Base-by-base conservation (phyloP, 2,797 vertebrate species). In the Gymnodraco acuticeps region DNA sequence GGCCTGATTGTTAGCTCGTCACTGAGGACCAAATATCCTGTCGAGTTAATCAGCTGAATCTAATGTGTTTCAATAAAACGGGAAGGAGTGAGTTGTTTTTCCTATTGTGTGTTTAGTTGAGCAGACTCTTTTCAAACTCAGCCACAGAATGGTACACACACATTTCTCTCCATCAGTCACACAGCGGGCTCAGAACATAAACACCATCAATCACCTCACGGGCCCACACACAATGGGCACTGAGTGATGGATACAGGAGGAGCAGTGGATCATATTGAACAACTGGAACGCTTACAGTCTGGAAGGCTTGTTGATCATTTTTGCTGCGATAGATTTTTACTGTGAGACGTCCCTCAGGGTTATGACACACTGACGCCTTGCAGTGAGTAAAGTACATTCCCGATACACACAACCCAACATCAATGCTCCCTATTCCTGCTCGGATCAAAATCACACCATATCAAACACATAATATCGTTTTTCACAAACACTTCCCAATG, bases 151-250 rank as follows among this genome's bases (percentile, higher is more conserved):
- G 33, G 50, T 78, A 67, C 47, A 59, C 80, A 78, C 74, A 72
- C 74, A 78, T 76, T 82, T 83, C 77, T 67, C 75, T 86, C 88
- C 85, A 92, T 92, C 92, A 85, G 73, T 94, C 86, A 86, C 87
- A 84, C 75, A 73, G 83, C 53, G 15, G 73, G 77, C 79, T 75
- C 47, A 56, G 61, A 87, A 88, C 85, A 84, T 89, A 93, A 94
- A 92, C 90, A 91, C 80, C 77, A 94, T 94, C 90, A 88, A 92
- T 94, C 92, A 92, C 63, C 5, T 75, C 63, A 64, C 11, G 38
- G 64, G 66, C 72, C 63, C 10, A 55, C 23, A 59, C 83, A 82
- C 85, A 86, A 92, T 79, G 77, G 82, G 73, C 82, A 84, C 58
- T 77, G 88, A 88, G 77, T 85, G 82, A 91, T 90, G 81, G 85